Evolutionary conservation across 2,888 invertebrate genomes (phyloP), one percentile per base, ranked within the genome.

Genomic region (Mesochorus sp.): DNA sequence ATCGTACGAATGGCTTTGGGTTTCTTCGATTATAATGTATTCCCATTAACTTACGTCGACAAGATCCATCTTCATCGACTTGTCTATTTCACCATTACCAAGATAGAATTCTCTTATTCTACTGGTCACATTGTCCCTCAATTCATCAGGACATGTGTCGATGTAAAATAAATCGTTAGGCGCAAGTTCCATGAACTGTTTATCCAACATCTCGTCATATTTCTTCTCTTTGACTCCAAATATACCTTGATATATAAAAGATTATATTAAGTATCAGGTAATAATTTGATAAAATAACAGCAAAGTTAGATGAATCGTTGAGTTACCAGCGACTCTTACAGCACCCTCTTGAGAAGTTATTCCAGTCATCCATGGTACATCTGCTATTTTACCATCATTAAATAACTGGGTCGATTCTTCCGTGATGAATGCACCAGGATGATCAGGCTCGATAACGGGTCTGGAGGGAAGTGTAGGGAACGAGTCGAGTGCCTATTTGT

Each of bases 391-490:
- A 0, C 94, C 93, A 1, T 91, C 85, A 47, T 92, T 91, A 10
- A 92, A 80, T 17, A 91, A 85, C 59, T 92, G 87, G 39, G 92
- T 85, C 0, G 96, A 95, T 83, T 93, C 93, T 76, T 93, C 93
- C 0, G 93, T 94, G 3, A 97, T 86, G 86, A 97, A 96, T 0
- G 95, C 95, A 0, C 93, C 94, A 0, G 93, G 92, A 5, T 94
- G 92, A 39, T 93, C 0, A 95, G n/a, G n/a, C n/a, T n/a, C n/a
- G n/a, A n/a, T 95, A 0, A 96, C 96, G 83, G 95, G n/a, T n/a
- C n/a, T 95, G 86, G 96, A 96, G 0, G 96, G 95, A 78, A 96
- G 95, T 94, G 95, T 95, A 0, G 96, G 95, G 89, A 96, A 95
- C 81, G 34, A 6, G n/a, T 34, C 34, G 10, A 34, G n/a, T 8